A percentile compares a stretch with the other conserved stretches of the same genome.
phyloP scores from a whole-genome alignment of 2,797 vertebrate genomes.

The Denticeps clupeoides region DNA sequence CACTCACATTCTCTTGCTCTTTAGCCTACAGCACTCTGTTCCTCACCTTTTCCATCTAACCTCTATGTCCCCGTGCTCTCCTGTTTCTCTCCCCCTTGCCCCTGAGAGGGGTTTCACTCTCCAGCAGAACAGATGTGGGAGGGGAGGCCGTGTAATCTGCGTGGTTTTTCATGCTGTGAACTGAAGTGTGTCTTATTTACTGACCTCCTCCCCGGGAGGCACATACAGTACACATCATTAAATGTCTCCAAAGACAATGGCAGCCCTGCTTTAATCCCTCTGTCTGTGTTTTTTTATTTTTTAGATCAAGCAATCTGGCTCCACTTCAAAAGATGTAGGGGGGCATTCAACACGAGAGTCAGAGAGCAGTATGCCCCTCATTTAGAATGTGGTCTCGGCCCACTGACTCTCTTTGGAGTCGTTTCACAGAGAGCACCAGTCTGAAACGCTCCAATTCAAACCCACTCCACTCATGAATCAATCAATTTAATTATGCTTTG shows the following conservation, averaged over 20 bases:
- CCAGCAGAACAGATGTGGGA: conserved; percentile 16
- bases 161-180: conserved; percentile 15
- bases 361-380: conserved; percentile 14
- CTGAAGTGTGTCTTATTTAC: conserved; percentile 21
- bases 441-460: conserved; percentile 15
- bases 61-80: background rate
- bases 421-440: conserved; percentile 11
- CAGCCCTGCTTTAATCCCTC: conserved; percentile 7
- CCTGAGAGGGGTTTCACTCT: too few relatives aligned
- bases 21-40: background rate
- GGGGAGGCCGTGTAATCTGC: background rate
- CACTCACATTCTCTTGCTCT: too few relatives aligned
- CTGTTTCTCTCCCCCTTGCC: background rate
- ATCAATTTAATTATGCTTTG: conserved; percentile 26
- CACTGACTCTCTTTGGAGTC: conserved; percentile 14
- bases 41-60: background rate
- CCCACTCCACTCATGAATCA: conserved; percentile 19
- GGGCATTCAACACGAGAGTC: background rate
- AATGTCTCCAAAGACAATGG: conserved; percentile 13
- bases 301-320: background rate
- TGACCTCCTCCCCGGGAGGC: background rate
- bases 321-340: conserved; percentile 9
- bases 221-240: conserved; percentile 1
- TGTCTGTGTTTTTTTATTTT: background rate
- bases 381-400: conserved; percentile 12